Base-by-base conservation (phyloP, 2,888 invertebrate species). In the Pomacea canaliculata region DNA sequence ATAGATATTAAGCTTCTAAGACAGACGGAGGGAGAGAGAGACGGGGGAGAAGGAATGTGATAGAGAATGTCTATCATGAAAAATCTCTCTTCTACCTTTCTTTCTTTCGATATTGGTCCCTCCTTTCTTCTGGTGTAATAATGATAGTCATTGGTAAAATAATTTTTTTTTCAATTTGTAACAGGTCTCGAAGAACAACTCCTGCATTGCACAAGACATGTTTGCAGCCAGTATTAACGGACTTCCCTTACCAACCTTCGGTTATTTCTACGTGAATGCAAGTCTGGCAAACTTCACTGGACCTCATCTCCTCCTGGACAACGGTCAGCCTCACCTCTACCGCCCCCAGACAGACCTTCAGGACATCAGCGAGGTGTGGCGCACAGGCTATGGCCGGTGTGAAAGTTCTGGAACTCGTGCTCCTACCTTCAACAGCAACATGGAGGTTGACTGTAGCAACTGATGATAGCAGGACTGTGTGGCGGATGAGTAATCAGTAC, bases 371-470 rank as follows among this genome's bases (percentile, higher is more conserved):
- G 76, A 82, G 8, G 85, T 85, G 2, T 89, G 88, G 88, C 80
- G 81, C 71, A 88, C 88, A 1, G 88, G 88, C 2, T 89, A 85
- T 82, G 80, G 80, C 13, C 74, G 79, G 48, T 88, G 88, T 79
- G 79, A 83, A 27, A 83, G 85, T 67, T 84, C 83, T 9, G 88
- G 88, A 7, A 84, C 83, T 70, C 68, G 84, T 66, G 85, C 85
- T 0, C 88, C 88, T 12, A 82, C 83, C 60, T 48, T 71, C 10
- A 83, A 85, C 48, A 16, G 49, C 16, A 62, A 63, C 13, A 59
- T 75, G 23, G 19, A 68, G n/a, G n/a, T 74, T 12, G 65, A 71
- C 27, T 78, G 78, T 19, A 56, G 51, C 51, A 16, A 7, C 12
- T 56, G 51, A 56, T 37, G 37, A 37, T 37, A 3, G 37, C 1